A percentile compares a stretch with the other conserved stretches of the same genome.
phyloP scores from a whole-genome alignment of 2,888 invertebrate genomes.

The Campoplex nolae region DNA sequence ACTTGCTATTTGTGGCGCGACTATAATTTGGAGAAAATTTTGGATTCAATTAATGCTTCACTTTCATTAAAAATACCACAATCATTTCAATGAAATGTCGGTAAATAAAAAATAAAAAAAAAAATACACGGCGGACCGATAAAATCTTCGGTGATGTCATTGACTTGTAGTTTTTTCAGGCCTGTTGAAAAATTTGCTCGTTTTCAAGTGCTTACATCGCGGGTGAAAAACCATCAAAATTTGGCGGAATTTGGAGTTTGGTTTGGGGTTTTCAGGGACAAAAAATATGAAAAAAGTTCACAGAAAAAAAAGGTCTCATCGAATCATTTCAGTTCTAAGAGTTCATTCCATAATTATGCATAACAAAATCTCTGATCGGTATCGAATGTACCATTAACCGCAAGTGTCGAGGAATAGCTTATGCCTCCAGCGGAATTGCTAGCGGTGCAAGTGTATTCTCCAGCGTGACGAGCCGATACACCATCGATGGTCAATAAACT shows the following conservation, averaged over 20 bases:
- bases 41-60: not conserved
- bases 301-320: slow-evolving; percentile 24
- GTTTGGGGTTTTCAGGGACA: not conserved
- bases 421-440: slow-evolving; percentile 88
- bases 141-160: slow-evolving; percentile 10
- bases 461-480: slow-evolving; percentile 88
- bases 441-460: slow-evolving; percentile 89
- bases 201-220: not conserved
- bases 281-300: not conserved
- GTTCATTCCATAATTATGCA: slow-evolving; percentile 21
- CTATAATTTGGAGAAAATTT: slow-evolving; percentile 76
- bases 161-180: not conserved
- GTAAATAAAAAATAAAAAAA: not conserved
- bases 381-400: slow-evolving; percentile 87
- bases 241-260: not conserved
- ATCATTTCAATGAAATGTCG: not conserved
- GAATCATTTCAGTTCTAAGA: not conserved
- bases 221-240: not conserved
- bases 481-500: slow-evolving; percentile 89
- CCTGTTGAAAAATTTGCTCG: not conserved
- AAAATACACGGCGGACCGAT: not conserved
- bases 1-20: slow-evolving; percentile 86
- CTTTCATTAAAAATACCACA: not conserved
- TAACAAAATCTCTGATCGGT: slow-evolving; percentile 26
- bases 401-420: slow-evolving; percentile 87